phyloP scores from a whole-genome alignment of 35 echinoderm and acorn worm species.

The Hemicentrotus pulcherrimus region DNA sequence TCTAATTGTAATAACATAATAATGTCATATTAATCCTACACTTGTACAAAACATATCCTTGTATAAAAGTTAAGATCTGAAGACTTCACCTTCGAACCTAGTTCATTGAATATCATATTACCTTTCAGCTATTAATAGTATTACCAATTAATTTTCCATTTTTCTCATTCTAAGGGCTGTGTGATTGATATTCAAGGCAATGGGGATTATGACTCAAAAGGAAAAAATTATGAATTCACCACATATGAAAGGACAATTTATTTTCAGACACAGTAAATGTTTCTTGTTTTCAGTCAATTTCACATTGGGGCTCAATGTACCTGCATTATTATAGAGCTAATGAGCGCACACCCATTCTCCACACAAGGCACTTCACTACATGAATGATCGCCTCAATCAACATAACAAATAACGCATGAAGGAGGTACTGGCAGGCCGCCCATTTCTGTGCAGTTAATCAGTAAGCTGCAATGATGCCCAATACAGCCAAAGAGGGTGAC shows the following conservation, averaged over 20 bases:
- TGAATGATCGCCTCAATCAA: not conserved
- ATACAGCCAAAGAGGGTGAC: not conserved
- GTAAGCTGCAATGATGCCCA: not conserved
- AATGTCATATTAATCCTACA: too few relatives aligned
- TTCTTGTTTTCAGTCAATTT: not conserved
- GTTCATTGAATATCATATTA: not conserved
- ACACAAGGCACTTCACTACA: not conserved
- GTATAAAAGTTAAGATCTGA: too few relatives aligned
- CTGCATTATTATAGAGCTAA: not conserved
- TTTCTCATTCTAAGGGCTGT: not conserved
- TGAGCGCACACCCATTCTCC: not conserved
- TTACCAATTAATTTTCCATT: not conserved
- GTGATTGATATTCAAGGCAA: not conserved
- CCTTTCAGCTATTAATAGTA: not conserved
- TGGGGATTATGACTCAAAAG: not conserved
- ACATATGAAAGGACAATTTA: not conserved
- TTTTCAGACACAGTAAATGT: not conserved
- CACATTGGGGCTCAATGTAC: not conserved
- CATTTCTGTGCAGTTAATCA: not conserved
- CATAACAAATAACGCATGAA: slow-evolving; percentile 18
- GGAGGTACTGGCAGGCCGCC: not conserved
- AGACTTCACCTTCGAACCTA: too few relatives aligned
- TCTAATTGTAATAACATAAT: too few relatives aligned
- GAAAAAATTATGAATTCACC: not conserved
- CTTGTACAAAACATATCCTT: too few relatives aligned